phyloP scores from a whole-genome alignment of 2,113 vertebrate genomes.

The Brachionichthys hirsutus region DNA sequence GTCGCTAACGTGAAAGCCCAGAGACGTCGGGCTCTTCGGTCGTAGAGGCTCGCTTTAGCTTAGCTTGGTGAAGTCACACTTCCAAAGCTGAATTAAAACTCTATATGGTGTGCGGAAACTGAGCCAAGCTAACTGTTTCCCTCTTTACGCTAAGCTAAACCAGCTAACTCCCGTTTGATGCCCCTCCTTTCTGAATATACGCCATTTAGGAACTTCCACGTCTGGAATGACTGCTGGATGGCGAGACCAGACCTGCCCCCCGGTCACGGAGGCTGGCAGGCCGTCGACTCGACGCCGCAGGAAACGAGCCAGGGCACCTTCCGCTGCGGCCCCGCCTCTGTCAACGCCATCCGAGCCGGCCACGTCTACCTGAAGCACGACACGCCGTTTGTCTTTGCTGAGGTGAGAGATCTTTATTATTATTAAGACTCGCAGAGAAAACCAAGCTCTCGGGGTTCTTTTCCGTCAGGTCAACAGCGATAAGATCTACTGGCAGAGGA shows the following conservation, averaged over 20 bases:
- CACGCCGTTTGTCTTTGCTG: slow-evolving; percentile 87
- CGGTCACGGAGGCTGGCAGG: slow-evolving; percentile 85
- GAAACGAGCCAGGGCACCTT: slow-evolving; percentile 91
- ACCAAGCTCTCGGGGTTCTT: not conserved
- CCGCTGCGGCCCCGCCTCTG: slow-evolving; percentile 87
- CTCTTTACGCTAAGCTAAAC: not conserved
- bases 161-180: not conserved
- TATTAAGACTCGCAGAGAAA: not conserved
- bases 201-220: slow-evolving; percentile 88
- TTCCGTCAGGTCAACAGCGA: slow-evolving; percentile 80
- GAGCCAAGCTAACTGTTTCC: not conserved
- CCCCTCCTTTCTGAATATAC: not conserved
- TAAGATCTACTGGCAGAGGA: slow-evolving; percentile 88
- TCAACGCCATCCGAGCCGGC: slow-evolving; percentile 85
- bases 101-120: not conserved
- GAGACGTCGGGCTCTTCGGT: not conserved
- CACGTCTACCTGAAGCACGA: slow-evolving; percentile 89
- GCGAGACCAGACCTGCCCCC: slow-evolving; percentile 84
- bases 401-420: slow-evolving; percentile 71
- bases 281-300: slow-evolving; percentile 84
- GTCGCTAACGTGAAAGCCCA: slow-evolving; percentile 15
- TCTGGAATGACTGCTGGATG: slow-evolving; percentile 97
- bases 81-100: not conserved
- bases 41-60: not conserved
- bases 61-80: not conserved